A percentile compares a stretch with the other conserved stretches of the same genome.
phyloP scores from a whole-genome alignment of 1,140 invertebrate genomes.

The Caenorhabditis brenneri region DNA sequence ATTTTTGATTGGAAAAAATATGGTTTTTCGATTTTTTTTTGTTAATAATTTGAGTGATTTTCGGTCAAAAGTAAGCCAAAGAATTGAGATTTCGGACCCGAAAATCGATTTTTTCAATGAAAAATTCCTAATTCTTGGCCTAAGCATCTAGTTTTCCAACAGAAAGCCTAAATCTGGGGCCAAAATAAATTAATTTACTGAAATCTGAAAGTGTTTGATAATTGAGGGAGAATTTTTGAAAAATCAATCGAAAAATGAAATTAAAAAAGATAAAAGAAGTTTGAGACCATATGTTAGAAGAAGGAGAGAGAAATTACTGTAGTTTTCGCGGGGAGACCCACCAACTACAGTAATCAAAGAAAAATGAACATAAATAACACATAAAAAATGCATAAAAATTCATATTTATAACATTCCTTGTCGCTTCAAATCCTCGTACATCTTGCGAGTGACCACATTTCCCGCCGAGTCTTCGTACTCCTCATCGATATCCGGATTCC shows the following conservation, averaged over 20 bases:
- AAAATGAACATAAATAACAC: not conserved
- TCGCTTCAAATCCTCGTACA: constrained; percentile 95
- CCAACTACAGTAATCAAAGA: not conserved
- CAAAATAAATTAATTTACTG: not conserved
- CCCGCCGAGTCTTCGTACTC: constrained; percentile 98
- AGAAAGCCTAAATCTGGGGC: too few relatives aligned
- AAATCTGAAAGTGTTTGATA: not conserved
- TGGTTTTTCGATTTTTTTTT: too few relatives aligned
- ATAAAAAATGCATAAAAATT: not conserved
- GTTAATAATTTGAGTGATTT: too few relatives aligned
- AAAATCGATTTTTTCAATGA: too few relatives aligned
- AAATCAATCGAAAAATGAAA: too few relatives aligned
- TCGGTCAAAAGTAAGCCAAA: too few relatives aligned
- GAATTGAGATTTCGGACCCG: too few relatives aligned
- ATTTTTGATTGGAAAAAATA: too few relatives aligned
- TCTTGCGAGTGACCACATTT: constrained; percentile 98
- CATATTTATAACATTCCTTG: constrained; percentile 85
- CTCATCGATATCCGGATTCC: constrained; percentile 89
- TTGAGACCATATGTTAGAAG: not conserved
- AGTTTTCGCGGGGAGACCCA: too few relatives aligned
- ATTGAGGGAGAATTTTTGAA: not conserved
- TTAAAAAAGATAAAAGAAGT: not conserved
- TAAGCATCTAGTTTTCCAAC: too few relatives aligned
- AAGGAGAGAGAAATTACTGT: too few relatives aligned
- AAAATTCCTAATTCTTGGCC: too few relatives aligned